Base-by-base conservation (phyloP, 2,113 vertebrate species). In the Cairina moschata region DNA sequence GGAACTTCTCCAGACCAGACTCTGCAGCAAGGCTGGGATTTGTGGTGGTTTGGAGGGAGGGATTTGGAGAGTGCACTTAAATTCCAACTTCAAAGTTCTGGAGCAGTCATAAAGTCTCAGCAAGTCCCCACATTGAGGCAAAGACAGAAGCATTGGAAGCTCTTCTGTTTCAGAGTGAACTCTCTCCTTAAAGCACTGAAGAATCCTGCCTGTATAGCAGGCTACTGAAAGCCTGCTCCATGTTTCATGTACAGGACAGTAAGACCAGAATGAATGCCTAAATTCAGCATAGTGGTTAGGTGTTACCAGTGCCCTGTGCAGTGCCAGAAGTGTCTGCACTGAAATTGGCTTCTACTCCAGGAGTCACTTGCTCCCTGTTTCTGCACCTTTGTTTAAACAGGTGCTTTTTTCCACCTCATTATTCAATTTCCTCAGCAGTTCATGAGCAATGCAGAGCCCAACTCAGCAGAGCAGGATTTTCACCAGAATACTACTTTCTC, bases 111-210 rank as follows among this genome's bases (percentile, higher is more conserved):
- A 15, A 83, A 65, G 32, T 36, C 56, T 91, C 38, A 71, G 16
- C 56, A 59, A 40, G 21, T 85, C 34, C 8, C 11, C 20, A 42
- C 48, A 1, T 1, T n/a, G 48, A 82, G 48, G 62, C 69, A 82
- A 56, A 69, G 31, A 32, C 14, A 21, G 4, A 48, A 63, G 29
- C 9, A 8, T 2, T 82, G 17, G 38, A 78, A 26, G 1, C 21
- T 73, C 10, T 56, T 71, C 62, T 68, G 9, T 13, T 72, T 34
- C 17, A 58, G 44, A 42, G 29, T 0, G 0, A 72, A 31, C 13
- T 3, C 16, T 42, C 8, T 65, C 63, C 23, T 1, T 13, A 46
- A 28, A 0, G 5, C 38, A 60, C 5, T 0, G 1, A 36, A 17
- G 36, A 71, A 40, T 36, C 73, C 17, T 72, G 69, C 34, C 66